phyloP scores from a whole-genome alignment of 2,113 vertebrate genomes.

The Butastur rufipennis region DNA sequence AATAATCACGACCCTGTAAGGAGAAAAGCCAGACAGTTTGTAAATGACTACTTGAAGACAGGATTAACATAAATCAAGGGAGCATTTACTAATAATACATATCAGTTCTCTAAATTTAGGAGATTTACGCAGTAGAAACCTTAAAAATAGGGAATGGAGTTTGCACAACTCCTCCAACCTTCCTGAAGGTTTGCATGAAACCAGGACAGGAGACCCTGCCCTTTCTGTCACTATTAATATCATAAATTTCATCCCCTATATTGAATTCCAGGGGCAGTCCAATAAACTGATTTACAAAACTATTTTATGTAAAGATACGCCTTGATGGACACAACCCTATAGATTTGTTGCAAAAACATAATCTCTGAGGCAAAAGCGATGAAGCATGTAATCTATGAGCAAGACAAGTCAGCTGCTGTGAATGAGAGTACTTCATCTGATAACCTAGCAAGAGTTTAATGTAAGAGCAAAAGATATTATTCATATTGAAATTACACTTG shows the following conservation, averaged over 20 bases:
- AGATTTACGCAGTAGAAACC: background rate
- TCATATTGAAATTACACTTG: background rate
- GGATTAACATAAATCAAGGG: background rate
- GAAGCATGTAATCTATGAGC: background rate
- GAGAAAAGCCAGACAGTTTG: background rate
- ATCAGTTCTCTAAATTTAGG: background rate
- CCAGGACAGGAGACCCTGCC: background rate
- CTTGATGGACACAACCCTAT: background rate
- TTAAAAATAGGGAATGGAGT: background rate
- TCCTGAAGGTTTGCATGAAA: background rate
- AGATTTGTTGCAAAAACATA: background rate
- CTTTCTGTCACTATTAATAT: background rate
- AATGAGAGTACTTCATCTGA: background rate
- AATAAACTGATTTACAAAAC: background rate
- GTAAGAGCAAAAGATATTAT: background rate
- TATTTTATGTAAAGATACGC: background rate
- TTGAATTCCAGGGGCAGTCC: background rate
- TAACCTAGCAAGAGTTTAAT: background rate
- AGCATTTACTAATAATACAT: fast-evolving
- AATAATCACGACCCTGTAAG: slow-evolving; percentile 91
- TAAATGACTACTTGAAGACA: background rate
- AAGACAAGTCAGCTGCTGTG: background rate
- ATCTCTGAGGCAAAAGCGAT: background rate
- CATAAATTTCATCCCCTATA: background rate
- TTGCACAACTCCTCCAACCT: background rate